These are phyloP conservation scores for Microcebus murinus DNA, from an alignment of 2,113 vertebrate genomes.

Conservation along the genomic window DNA sequence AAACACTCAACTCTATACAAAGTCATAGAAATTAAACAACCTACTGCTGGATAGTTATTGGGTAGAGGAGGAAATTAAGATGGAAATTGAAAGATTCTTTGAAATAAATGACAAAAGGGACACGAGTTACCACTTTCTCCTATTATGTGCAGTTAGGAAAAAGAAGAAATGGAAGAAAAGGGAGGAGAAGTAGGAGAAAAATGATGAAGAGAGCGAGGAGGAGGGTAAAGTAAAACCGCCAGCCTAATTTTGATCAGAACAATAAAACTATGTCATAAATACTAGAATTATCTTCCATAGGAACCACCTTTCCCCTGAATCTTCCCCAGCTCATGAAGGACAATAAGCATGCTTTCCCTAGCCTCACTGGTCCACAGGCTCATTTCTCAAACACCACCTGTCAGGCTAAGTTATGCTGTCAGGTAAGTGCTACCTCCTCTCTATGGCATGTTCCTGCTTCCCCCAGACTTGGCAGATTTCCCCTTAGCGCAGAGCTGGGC, in stretches of 20 bases:
- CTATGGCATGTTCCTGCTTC: not conserved
- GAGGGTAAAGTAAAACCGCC: accelerated
- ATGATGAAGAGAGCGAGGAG: accelerated
- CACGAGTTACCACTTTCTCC: no score
- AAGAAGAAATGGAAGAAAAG: not conserved
- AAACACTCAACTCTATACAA: no score
- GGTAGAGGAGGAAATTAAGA: no score
- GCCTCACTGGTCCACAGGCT: not conserved
- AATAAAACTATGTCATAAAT: accelerated
- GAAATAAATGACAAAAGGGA: no score
- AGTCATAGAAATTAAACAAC: no score
- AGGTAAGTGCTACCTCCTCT: not conserved
- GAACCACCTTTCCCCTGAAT: no score
- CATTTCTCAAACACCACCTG: not conserved
- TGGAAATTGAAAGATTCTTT: no score
- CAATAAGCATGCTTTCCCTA: accelerated
- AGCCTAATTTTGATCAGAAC: no score
- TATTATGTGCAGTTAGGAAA: not conserved
- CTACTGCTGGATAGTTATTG: no score
- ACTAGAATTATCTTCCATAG: accelerated
- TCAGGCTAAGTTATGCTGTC: no score
- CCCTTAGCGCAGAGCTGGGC: no score
- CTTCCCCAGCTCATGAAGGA: no score
- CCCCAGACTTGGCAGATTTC: not conserved
- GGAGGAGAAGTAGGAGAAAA: accelerated